These are phyloP conservation scores for Drosophila nasuta DNA, from an alignment of 1,140 invertebrate species.

Conservation along the genomic window DNA sequence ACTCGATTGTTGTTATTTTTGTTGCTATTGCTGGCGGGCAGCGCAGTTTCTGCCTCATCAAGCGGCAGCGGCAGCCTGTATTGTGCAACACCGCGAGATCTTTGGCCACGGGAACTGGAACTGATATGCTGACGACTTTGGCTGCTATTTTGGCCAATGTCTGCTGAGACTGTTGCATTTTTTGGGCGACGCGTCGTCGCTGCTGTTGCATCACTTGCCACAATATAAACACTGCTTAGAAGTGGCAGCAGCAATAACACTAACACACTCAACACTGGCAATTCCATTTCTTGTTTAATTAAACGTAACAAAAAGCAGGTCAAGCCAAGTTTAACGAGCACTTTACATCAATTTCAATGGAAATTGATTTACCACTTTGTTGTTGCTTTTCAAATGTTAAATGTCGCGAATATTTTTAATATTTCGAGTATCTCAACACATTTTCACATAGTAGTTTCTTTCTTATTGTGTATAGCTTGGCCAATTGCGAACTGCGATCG, in stretches of 20 bases:
- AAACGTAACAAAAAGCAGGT: constrained; percentile 38
- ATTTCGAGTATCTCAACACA: constrained; percentile 18
- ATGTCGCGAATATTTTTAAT: constrained; percentile 12
- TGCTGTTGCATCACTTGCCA: constrained; percentile 67
- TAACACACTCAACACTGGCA: constrained; percentile 24
- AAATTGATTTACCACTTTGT: constrained; percentile 36
- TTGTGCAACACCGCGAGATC: constrained; percentile 67
- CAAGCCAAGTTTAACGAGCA: constrained; percentile 22
- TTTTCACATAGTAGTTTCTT: constrained; percentile 30
- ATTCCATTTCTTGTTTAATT: constrained; percentile 53
- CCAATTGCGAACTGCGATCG: background rate
- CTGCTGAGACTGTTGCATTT: constrained; percentile 34
- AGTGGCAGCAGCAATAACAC: constrained; percentile 55
- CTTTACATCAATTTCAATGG: constrained; percentile 41
- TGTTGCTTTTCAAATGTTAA: constrained; percentile 34
- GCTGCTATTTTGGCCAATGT: constrained; percentile 25
- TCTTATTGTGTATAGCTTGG: background rate
- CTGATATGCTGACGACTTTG: constrained; percentile 24
- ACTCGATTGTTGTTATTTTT: background rate
- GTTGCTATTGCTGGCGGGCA: constrained; percentile 5
- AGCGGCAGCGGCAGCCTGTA: constrained; percentile 56
- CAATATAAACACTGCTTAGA: constrained; percentile 46
- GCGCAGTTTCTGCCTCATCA: constrained; percentile 16
- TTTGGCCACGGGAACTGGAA: constrained; percentile 46
- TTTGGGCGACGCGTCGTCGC: constrained; percentile 10